Conservation (phyloP, 2,113 vertebrate genomes). For the Gracilinanus agilis region DNA sequence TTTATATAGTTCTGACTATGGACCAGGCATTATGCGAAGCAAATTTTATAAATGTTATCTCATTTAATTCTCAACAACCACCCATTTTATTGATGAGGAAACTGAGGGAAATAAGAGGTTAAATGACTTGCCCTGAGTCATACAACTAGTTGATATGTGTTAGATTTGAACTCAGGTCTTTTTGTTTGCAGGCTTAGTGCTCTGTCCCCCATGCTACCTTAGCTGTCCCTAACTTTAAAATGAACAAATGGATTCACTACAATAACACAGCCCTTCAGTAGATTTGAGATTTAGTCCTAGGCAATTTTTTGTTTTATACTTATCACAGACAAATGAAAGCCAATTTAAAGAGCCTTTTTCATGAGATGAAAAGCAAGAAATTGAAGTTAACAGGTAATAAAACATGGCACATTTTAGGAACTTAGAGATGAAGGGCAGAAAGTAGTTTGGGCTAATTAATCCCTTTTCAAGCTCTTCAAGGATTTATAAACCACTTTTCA, state of each 20-base stretch:
- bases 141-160: neutral
- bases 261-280: neutral
- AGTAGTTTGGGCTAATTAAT: constrained; percentile 20
- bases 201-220: too few relatives aligned
- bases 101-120: neutral
- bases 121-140: neutral
- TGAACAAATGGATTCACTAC: neutral
- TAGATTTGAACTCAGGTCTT: neutral
- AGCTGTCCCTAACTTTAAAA: neutral
- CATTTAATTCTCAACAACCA: neutral
- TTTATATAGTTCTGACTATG: neutral
- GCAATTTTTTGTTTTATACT: neutral
- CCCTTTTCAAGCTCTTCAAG: constrained; percentile 42
- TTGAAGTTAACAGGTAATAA: neutral
- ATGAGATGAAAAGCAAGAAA: neutral
- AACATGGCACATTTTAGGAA: neutral
- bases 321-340: constrained; percentile 16
- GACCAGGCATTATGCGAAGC: neutral
- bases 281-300: neutral
- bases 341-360: neutral
- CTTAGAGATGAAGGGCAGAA: neutral
- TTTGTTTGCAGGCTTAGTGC: neutral
- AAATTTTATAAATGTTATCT: neutral
- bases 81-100: neutral
- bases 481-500: neutral